phyloP scores from a whole-genome alignment of 2,113 vertebrate genomes.

The Scomber scombrus region DNA sequence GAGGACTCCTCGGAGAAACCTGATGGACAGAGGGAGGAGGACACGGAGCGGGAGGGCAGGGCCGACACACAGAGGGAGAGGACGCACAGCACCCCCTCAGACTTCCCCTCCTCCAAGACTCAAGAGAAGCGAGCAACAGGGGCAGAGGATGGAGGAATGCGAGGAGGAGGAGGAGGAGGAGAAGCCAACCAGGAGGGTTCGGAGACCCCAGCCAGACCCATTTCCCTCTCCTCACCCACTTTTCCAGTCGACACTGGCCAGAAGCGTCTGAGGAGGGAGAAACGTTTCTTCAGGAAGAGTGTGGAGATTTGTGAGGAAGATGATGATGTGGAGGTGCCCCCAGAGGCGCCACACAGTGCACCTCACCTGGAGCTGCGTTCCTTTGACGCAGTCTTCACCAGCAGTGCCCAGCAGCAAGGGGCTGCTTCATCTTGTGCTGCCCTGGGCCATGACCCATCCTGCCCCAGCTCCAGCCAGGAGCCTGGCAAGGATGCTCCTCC shows the following conservation, averaged over 20 bases:
- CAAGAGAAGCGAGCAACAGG: constrained; percentile 56
- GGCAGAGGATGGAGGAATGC: constrained; percentile 64
- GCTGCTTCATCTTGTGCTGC: constrained; percentile 59
- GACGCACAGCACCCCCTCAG: constrained; percentile 70
- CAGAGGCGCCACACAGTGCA: constrained; percentile 72
- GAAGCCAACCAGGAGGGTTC: constrained; percentile 67
- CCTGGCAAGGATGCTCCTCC: constrained; percentile 68
- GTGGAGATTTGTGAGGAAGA: constrained; percentile 90
- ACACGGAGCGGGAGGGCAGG: constrained; percentile 70
- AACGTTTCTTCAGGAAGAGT: constrained; percentile 92
- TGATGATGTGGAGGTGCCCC: constrained; percentile 78
- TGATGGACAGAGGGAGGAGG: constrained; percentile 85
- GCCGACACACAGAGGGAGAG: constrained; percentile 71
- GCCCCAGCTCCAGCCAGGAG: constrained; percentile 61
- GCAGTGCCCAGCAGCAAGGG: constrained; percentile 70
- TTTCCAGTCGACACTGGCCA: constrained; percentile 68
- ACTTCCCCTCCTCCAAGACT: constrained; percentile 75
- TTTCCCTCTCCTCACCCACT: constrained; percentile 71
- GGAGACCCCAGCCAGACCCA: constrained; percentile 58
- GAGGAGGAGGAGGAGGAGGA: constrained; percentile 76
- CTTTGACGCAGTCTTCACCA: constrained; percentile 81
- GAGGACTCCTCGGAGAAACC: constrained; percentile 92
- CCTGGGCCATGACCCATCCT: constrained; percentile 66
- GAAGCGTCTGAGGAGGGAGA: constrained; percentile 85
- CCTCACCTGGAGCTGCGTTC: constrained; percentile 77